Evolutionary conservation across 1,140 invertebrate genomes (phyloP), one percentile per base, ranked within the genome.

Genomic region (Acromyrmex echinatior): DNA sequence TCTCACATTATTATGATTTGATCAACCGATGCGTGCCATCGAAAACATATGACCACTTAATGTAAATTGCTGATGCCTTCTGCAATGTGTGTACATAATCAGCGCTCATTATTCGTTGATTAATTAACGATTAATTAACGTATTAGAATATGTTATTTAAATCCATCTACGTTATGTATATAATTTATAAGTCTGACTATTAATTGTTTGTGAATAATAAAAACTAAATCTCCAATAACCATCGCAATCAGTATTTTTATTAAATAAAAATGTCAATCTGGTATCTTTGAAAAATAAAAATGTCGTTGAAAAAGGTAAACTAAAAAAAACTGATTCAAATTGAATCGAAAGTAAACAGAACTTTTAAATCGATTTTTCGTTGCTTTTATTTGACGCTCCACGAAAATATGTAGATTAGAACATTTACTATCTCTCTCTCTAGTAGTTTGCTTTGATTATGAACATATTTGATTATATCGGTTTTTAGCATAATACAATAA

Each of bases 41-140:
- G 66, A 82, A 82, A 74, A 74, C 66, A 60, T 21, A 82, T 28
- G 25, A 28, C 16, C 21, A 18, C 31, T 74, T 82, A 86, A 86
- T 68, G 51, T 79, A 68, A 86, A 81, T 70, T 25, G 2, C 18
- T 56, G 28, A 31, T 70, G n/a, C 65, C 28, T 81, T 21, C 25
- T 51, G 56, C 16, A 81, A 81, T 25, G 10, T 45, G 56, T 45
- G 51, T 82, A 49, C 35, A 74, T 73, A 82, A 60, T 10, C 21
- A 39, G n/a, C 28, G 53, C 39, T 81, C 45, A 71, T 86, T 71
- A 82, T 51, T 49, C n/a, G 4, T 60, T 66, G 31, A 78, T 78
- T 76, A 86, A 79, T 78, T 16, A 65, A 66, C 5, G 18, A 78
- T 78, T 76, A 86, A 79, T 78, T 16, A 65, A 66, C 5, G 18